Conservation (phyloP, 2,888 invertebrate species). For the Harpalus rufipes region DNA sequence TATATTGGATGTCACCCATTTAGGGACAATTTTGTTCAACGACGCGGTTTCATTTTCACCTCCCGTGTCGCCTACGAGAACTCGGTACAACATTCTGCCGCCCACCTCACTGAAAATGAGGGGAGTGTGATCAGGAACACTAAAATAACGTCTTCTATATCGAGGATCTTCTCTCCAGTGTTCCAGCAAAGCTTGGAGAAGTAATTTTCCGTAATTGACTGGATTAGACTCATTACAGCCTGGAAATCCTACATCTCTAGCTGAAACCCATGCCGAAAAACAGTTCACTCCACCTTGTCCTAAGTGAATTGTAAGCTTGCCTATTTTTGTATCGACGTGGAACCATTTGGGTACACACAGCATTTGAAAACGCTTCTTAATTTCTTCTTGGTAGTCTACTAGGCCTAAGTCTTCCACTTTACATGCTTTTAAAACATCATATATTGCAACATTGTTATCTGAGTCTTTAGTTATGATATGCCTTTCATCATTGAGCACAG, state of each 20-base stretch:
- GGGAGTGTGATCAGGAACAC: slow-evolving; percentile 96
- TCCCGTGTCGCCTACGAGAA: slow-evolving; percentile 93
- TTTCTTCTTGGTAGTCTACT: slow-evolving; percentile 94
- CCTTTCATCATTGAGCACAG: slow-evolving; percentile 96
- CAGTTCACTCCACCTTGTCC: slow-evolving; percentile 93
- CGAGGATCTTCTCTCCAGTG: slow-evolving; percentile 91
- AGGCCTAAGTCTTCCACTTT: slow-evolving; percentile 95
- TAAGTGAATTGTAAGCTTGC: slow-evolving; percentile 98
- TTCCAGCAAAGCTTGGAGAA: slow-evolving; percentile 96
- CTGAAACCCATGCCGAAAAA: slow-evolving; percentile 98
- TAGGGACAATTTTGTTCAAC: slow-evolving; percentile 95
- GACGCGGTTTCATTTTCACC: slow-evolving; percentile 96
- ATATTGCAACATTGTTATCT: slow-evolving; percentile 92
- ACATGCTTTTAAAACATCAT: slow-evolving; percentile 93
- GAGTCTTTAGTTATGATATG: slow-evolving; percentile 98
- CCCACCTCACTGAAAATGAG: slow-evolving; percentile 98
- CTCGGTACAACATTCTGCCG: slow-evolving; percentile 94
- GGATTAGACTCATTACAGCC: slow-evolving; percentile 84
- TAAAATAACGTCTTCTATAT: slow-evolving; percentile 87
- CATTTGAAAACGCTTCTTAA: slow-evolving; percentile 93
- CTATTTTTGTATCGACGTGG: slow-evolving; percentile 98
- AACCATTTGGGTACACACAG: slow-evolving; percentile 99
- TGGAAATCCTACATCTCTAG: slow-evolving; percentile 80
- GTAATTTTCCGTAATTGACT: slow-evolving; percentile 96
- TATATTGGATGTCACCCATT: slow-evolving; percentile 97